Conservation (phyloP, 2,797 vertebrate species). For the Chrysolophus pictus region DNA sequence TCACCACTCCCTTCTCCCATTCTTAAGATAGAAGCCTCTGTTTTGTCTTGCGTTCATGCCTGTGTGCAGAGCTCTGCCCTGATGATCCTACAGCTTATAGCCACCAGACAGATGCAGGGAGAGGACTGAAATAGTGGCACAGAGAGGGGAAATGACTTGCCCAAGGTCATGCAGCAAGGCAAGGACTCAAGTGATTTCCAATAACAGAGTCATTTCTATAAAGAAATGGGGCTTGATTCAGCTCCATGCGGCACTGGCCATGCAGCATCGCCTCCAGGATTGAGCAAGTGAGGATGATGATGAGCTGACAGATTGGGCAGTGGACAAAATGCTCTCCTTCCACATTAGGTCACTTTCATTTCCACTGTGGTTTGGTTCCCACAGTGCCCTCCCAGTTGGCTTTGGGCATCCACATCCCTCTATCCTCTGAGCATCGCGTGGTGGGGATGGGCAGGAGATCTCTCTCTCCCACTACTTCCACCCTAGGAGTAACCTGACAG, state of each 20-base stretch:
- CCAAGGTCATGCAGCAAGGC: background rate
- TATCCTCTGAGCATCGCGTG: background rate
- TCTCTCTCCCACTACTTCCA: background rate
- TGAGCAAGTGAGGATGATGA: background rate
- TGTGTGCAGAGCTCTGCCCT: slow-evolving; percentile 31
- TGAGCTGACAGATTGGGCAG: background rate
- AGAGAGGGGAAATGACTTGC: slow-evolving; percentile 45
- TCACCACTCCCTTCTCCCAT: slow-evolving; percentile 25
- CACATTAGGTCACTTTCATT: background rate
- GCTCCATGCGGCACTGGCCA: background rate
- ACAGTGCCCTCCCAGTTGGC: background rate
- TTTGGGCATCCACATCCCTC: background rate
- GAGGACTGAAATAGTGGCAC: background rate
- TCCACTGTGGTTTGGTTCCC: background rate
- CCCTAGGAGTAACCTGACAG: background rate
- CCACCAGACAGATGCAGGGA: background rate
- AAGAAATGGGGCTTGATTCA: background rate
- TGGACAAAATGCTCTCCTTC: background rate
- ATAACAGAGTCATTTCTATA: slow-evolving; percentile 7
- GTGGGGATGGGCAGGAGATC: background rate
- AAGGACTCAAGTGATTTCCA: slow-evolving; percentile 51
- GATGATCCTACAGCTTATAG: background rate
- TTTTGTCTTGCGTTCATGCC: background rate
- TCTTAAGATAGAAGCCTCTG: slow-evolving; percentile 19
- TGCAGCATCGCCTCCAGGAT: background rate